These are phyloP conservation scores for Sarcophaga caerulescens DNA, from an alignment of 2,888 invertebrate genomes.

Conservation along the genomic window DNA sequence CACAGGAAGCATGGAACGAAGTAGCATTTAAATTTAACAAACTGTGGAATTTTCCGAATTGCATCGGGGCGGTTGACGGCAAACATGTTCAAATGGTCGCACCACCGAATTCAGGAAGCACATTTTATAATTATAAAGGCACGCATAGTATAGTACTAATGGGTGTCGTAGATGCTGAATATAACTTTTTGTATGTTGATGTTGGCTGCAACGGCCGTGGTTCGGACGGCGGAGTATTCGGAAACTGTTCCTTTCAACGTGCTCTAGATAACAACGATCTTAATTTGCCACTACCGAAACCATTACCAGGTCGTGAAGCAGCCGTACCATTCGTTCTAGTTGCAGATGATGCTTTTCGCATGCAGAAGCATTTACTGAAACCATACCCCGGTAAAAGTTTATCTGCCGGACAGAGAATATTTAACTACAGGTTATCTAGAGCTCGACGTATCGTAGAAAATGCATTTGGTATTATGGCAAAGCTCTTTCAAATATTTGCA, in stretches of 20 bases:
- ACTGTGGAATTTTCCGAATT: constrained; percentile 44
- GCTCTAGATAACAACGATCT: constrained; percentile 25
- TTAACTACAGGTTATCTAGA: constrained; percentile 41
- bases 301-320: constrained; percentile 27
- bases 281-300: constrained; percentile 22
- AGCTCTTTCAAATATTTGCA: constrained; percentile 21
- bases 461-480: constrained; percentile 34
- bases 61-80: constrained; percentile 39
- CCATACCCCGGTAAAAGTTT: constrained; percentile 30
- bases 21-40: constrained; percentile 26
- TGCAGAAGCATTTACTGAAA: constrained; percentile 36
- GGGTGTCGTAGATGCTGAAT: constrained; percentile 35
- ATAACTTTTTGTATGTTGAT: constrained; percentile 35
- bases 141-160: constrained; percentile 37
- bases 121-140: constrained; percentile 40
- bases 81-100: constrained; percentile 33
- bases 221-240: constrained; percentile 40
- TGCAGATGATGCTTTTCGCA: constrained; percentile 45
- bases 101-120: constrained; percentile 35
- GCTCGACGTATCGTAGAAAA: constrained; percentile 20
- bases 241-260: constrained; percentile 22
- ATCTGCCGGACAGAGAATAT: constrained; percentile 32
- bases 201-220: constrained; percentile 33
- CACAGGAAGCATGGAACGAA: constrained; percentile 29
- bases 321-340: constrained; percentile 27